Evolutionary conservation across 1,140 invertebrate genomes (phyloP).

Genomic region (Seison nebaliae): DNA sequence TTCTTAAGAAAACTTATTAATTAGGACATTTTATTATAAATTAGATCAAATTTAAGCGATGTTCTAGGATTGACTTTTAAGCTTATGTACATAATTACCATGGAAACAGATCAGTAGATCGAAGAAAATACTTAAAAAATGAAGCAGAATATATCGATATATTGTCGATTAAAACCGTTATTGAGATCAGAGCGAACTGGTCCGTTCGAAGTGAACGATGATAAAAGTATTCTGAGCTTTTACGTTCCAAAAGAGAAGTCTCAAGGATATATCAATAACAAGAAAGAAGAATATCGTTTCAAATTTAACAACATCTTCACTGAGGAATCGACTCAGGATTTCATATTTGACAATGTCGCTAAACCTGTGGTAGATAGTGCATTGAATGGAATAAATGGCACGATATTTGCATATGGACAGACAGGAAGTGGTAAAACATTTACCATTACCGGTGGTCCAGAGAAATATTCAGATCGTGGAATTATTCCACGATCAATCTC

Average conservation of each 20-base stretch:
- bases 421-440: conserved; percentile 31
- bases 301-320: conserved; percentile 25
- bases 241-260: conserved; percentile 21
- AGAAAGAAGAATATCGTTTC: conserved; percentile 26
- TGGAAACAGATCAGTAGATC: too few relatives aligned
- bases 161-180: conserved; percentile 25
- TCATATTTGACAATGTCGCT: conserved; percentile 24
- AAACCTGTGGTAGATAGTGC: conserved; percentile 25
- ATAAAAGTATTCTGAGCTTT: too few relatives aligned
- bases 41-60: too few relatives aligned
- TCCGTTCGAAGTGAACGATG: too few relatives aligned
- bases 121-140: too few relatives aligned
- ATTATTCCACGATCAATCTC: conserved; percentile 27
- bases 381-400: conserved; percentile 27
- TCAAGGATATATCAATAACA: conserved; percentile 26
- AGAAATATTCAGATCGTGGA: conserved; percentile 24
- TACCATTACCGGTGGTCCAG: conserved; percentile 29
- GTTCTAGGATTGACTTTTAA: too few relatives aligned
- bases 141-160: conserved; percentile 28
- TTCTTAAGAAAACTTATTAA: too few relatives aligned
- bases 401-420: conserved; percentile 31
- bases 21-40: too few relatives aligned
- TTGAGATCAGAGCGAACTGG: too few relatives aligned
- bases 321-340: conserved; percentile 23
- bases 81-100: too few relatives aligned